Evolutionary conservation across 2,888 invertebrate species (phyloP).

Genomic region (Anoplius nigerrimus): DNA sequence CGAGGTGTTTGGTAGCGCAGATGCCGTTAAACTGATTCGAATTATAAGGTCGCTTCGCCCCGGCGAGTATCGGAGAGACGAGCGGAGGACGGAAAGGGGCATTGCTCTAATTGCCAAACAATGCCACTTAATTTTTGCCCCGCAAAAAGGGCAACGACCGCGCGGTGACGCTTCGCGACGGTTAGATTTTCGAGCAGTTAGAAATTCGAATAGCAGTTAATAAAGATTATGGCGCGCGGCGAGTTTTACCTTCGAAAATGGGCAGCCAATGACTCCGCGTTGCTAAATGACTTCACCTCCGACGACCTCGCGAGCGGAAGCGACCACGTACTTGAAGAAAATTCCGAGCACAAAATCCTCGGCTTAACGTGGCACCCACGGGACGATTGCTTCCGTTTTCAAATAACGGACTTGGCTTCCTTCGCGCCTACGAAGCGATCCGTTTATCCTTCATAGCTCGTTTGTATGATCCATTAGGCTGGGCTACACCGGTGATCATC

Average conservation of each 20-base stretch:
- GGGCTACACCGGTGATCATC: constrained; percentile 5
- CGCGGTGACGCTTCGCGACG: background rate
- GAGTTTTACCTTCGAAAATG: constrained; percentile 14
- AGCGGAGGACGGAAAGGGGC: too few relatives aligned
- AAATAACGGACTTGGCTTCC: too few relatives aligned
- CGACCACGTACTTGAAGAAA: constrained; percentile 8
- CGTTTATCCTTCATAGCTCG: constrained; percentile 6
- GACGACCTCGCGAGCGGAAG: background rate
- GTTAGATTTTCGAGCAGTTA: too few relatives aligned
- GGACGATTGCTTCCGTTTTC: background rate
- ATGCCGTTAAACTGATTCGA: too few relatives aligned
- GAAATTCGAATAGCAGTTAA: too few relatives aligned
- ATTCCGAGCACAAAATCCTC: too few relatives aligned
- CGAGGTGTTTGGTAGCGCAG: too few relatives aligned
- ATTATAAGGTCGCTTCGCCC: too few relatives aligned
- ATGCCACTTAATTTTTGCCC: too few relatives aligned
- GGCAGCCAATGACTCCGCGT: constrained; percentile 1
- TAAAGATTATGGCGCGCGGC: background rate
- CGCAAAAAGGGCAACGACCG: background rate
- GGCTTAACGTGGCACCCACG: too few relatives aligned
- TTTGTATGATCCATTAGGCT: constrained; percentile 18
- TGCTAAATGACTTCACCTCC: background rate
- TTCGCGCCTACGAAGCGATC: constrained; percentile 8
- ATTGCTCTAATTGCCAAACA: too few relatives aligned
- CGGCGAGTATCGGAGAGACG: too few relatives aligned